phyloP scores from a whole-genome alignment of 1,140 invertebrate genomes.

The Phymorhynchus buccinoides region DNA sequence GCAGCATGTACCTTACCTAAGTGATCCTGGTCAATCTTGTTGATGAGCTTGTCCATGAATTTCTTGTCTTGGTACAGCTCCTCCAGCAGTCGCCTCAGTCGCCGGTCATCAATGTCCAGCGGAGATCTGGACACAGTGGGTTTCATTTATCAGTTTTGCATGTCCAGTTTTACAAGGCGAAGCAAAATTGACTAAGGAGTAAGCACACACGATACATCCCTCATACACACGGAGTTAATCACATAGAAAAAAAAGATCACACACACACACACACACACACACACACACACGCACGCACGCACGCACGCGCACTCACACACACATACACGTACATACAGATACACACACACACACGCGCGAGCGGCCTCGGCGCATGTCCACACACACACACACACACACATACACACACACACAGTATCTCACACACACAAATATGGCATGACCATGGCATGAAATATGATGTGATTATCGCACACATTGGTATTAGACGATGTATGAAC shows the following conservation, averaged over 20 bases:
- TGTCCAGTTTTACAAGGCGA: too few species aligned
- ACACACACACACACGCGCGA: background rate
- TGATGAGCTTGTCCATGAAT: conserved; percentile 57
- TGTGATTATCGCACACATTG: too few species aligned
- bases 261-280: background rate
- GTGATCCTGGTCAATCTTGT: conserved; percentile 9
- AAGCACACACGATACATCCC: too few species aligned
- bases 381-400: conserved; percentile 3
- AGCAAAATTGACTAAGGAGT: too few species aligned
- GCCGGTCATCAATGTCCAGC: conserved; percentile 50
- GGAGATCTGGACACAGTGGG: background rate
- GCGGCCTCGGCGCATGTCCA: background rate
- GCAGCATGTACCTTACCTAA: conserved; percentile 5
- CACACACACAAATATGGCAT: background rate
- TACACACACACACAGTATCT: background rate
- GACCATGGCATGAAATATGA: too few species aligned
- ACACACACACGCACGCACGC: background rate
- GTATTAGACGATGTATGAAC: too few species aligned
- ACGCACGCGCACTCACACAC: background rate
- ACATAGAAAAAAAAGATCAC: too few species aligned
- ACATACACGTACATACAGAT: background rate
- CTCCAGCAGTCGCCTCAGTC: conserved; percentile 55
- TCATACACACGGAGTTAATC: too few species aligned
- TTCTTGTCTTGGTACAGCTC: conserved; percentile 63
- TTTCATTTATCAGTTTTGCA: too few species aligned